Conservation (phyloP, 2,113 vertebrate genomes). For the Physeter macrocephalus region DNA sequence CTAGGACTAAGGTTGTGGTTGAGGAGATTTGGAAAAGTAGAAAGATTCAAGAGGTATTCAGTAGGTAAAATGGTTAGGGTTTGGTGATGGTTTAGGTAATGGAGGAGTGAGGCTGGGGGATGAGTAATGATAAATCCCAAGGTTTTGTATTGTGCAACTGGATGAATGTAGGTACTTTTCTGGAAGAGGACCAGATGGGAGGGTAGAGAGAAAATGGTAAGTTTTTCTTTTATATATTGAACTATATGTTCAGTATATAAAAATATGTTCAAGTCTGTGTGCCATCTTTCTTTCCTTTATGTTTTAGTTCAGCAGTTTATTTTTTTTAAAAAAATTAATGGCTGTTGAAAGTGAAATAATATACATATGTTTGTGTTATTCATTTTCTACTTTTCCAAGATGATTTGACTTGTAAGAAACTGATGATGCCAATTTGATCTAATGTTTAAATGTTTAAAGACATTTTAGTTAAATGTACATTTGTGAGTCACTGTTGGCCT, state of each 20-base stretch:
- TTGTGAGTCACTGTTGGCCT: neutral
- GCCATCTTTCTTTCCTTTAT: neutral
- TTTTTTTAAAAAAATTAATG: neutral
- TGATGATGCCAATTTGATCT: neutral
- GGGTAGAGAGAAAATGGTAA: neutral
- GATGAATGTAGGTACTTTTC: neutral
- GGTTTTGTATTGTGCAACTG: neutral
- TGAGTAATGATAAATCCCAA: neutral
- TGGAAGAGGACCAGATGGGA: neutral
- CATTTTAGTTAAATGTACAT: neutral
- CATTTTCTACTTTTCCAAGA: neutral
- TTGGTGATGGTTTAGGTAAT: neutral
- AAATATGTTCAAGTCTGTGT: too few relatives aligned
- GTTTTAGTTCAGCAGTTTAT: neutral
- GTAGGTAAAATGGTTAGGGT: neutral
- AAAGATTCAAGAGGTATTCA: neutral
- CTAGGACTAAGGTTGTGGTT: neutral
- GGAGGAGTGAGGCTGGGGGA: neutral
- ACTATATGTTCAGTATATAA: too few relatives aligned
- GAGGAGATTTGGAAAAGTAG: neutral
- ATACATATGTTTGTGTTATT: neutral
- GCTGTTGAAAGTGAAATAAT: neutral
- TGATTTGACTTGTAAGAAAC: slow-evolving; percentile 2
- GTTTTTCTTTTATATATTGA: neutral
- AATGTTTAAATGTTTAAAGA: neutral